Evolutionary conservation across 2,888 invertebrate genomes (phyloP).

Genomic region (Sphecodes monilicornis): DNA sequence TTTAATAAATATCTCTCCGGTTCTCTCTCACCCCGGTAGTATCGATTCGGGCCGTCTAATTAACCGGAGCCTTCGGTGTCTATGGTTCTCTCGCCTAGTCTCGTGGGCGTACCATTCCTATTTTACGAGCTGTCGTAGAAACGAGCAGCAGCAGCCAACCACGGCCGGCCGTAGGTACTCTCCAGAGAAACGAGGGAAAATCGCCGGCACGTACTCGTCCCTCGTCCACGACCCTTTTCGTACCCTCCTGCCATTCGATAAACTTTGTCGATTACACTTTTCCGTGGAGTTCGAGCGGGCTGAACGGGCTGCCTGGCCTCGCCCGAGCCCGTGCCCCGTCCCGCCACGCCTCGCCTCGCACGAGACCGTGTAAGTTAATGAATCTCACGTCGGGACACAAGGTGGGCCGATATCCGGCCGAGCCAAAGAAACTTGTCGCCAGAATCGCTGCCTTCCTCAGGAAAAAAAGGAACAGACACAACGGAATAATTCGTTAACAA

Average conservation of each 20-base stretch:
- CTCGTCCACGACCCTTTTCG: constrained; percentile 62
- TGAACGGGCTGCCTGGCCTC: constrained; percentile 45
- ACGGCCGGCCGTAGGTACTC: constrained; percentile 67
- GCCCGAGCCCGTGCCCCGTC: constrained; percentile 49
- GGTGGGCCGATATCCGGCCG: constrained; percentile 57
- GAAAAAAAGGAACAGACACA: constrained; percentile 15
- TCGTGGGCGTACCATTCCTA: constrained; percentile 65
- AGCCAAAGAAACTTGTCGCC: constrained; percentile 58
- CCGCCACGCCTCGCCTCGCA: constrained; percentile 19
- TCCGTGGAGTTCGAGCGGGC: constrained; percentile 70
- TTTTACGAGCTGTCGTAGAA: constrained; percentile 73
- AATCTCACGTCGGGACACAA: constrained; percentile 72
- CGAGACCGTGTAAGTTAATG: constrained; percentile 76
- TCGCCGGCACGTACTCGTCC: constrained; percentile 63
- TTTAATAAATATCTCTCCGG: constrained; percentile 52
- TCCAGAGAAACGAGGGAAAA: constrained; percentile 78
- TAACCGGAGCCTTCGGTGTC: constrained; percentile 58
- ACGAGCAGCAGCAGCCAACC: constrained; percentile 66
- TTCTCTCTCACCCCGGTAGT: constrained; percentile 21
- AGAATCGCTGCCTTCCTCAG: constrained; percentile 41
- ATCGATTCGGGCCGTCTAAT: constrained; percentile 64
- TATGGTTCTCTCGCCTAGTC: constrained; percentile 63
- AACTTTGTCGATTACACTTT: constrained; percentile 83
- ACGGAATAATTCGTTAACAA: constrained; percentile 56
- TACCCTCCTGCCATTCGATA: constrained; percentile 77